A percentile compares a stretch with the other conserved stretches of the same genome.
phyloP scores from a whole-genome alignment of 2,797 vertebrate species.

The Enteromius anoplus region DNA sequence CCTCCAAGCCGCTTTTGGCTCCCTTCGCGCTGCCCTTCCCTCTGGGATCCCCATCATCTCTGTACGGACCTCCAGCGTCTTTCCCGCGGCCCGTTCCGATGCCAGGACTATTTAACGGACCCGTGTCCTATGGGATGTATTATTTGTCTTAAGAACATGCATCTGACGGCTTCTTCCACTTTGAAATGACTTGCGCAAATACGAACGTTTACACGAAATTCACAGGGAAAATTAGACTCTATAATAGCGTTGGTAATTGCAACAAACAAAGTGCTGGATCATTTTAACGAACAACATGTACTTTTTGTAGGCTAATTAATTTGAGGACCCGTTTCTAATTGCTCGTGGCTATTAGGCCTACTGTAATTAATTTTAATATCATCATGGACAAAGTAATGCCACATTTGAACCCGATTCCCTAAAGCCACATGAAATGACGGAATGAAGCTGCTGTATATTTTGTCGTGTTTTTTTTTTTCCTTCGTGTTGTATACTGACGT shows the following conservation, averaged over 20 bases:
- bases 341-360: neutral
- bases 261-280: neutral
- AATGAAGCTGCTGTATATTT: conserved; percentile 7
- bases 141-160: conserved; percentile 80
- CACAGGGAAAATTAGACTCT: conserved; percentile 9
- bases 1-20: conserved; percentile 81
- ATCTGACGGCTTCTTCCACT: conserved; percentile 44
- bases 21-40: conserved; percentile 84
- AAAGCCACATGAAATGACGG: neutral
- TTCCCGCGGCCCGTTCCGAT: conserved; percentile 80
- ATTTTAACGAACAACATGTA: neutral
- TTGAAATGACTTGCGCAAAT: conserved; percentile 17
- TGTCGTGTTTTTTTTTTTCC: conserved; percentile 19
- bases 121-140: conserved; percentile 86
- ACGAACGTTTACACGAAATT: conserved; percentile 7
- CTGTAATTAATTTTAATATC: neutral
- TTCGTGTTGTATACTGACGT: conserved; percentile 37
- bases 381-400: neutral
- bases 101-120: conserved; percentile 81
- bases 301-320: conserved; percentile 32
- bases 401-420: neutral
- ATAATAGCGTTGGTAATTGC: neutral
- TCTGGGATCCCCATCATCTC: conserved; percentile 77
- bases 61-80: conserved; percentile 72
- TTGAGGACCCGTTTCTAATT: conserved; percentile 9